Evolutionary conservation across 1,140 invertebrate genomes (phyloP).

Genomic region (Diuraphis noxia): DNA sequence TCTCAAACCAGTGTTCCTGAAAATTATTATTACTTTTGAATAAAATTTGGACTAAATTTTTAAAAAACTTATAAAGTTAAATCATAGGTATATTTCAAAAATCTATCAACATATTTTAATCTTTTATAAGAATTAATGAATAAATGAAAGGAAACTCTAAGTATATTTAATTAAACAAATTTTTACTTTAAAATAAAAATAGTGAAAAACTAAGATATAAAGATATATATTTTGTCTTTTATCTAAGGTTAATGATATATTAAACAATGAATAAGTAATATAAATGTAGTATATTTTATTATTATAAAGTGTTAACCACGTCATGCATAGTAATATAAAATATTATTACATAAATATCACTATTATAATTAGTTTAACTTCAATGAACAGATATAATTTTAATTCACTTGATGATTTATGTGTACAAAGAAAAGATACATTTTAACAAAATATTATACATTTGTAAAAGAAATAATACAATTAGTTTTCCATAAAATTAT

Average conservation of each 20-base stretch:
- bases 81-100: neutral
- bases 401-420: neutral
- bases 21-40: conserved; percentile 57
- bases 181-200: neutral
- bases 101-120: neutral
- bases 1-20: conserved; percentile 69
- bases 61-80: no score
- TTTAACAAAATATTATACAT: neutral
- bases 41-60: neutral
- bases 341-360: neutral
- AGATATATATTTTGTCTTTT: neutral
- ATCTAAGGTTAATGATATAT: neutral
- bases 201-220: neutral
- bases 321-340: neutral
- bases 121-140: neutral
- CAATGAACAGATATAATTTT: neutral
- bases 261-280: neutral
- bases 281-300: neutral
- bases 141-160: neutral
- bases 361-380: no score
- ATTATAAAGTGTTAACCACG: neutral
- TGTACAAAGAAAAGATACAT: neutral
- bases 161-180: neutral
- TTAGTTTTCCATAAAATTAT: neutral
- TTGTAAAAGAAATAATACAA: neutral